Base-by-base conservation (phyloP, 2,113 vertebrate species). In the Cacatua alba region DNA sequence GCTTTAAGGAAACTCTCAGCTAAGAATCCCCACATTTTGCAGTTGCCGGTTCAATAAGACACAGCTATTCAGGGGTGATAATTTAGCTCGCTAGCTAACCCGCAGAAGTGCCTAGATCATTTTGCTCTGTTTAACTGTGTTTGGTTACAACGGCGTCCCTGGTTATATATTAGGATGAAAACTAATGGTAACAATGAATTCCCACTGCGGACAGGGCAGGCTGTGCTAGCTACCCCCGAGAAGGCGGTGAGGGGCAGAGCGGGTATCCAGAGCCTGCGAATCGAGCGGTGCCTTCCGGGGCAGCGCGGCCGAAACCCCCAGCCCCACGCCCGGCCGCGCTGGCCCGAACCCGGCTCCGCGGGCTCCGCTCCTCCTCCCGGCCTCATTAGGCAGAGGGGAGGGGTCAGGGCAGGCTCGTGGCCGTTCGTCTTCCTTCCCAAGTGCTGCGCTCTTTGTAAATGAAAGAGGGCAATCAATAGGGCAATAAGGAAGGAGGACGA, bases 381-480 rank as follows among this genome's bases (percentile, higher is more conserved):
- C 57, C 21, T 35, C 25, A 16, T 86, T 87, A 89, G 59, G 29
- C 84, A 77, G 52, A 85, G 60, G 29, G 37, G 80, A 92, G 39
- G 64, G 82, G 72, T 88, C 84, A 31, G 44, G 65, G 91, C 72
- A 82, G 39, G 55, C 57, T 78, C 49, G 43, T 68, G 63, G 53
- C 51, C 57, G 48, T 95, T 97, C 85, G 65, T 93, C 92, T 94
- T 93, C 51, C 65, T 86, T 90, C 92, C 71, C 68, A 65, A 94
- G 92, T 55, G 72, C 62, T 11, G 9, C 1, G 3, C 87, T 94
- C 92, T 97, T 91, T 91, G 64, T 96, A 90, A 95, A 88, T 92
- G 70, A 94, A 94, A 92, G 81, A 95, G 83, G 82, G 86, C 81
- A 83, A 94, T 96, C 95, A 82, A 94, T 95, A 96, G 93, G 90